Percentiles rank a stretch among this genome's conserved stretches.
phyloP scores from a whole-genome alignment of 92 coral and sea anemone genomes.

The Pocillopora grandis region DNA sequence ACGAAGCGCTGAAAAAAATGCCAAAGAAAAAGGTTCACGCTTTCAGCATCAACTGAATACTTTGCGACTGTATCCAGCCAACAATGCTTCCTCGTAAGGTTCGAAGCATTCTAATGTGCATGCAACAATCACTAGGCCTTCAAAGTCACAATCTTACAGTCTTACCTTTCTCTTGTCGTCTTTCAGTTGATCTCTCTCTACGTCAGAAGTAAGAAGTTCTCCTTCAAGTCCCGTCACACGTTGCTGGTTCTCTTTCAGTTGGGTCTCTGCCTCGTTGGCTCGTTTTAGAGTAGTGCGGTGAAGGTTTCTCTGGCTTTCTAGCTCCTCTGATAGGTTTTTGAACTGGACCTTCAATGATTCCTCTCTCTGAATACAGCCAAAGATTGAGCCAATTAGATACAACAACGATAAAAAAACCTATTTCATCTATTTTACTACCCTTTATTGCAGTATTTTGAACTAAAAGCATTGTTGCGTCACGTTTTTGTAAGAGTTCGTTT shows the following conservation, averaged over 20 bases:
- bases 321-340: constrained; percentile 85
- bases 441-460: too few species aligned
- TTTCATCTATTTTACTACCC: not conserved
- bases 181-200: constrained; percentile 90
- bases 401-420: not conserved
- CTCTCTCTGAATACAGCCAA: constrained; percentile 57
- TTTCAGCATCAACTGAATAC: too few species aligned
- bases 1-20: not conserved
- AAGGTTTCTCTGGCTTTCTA: constrained; percentile 91
- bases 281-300: constrained; percentile 93
- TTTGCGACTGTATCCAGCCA: too few species aligned
- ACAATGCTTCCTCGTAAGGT: too few species aligned
- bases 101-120: too few species aligned
- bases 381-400: not conserved
- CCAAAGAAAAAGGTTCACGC: not conserved
- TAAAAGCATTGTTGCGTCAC: too few species aligned
- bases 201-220: constrained; percentile 90
- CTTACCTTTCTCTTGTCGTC: constrained; percentile 92
- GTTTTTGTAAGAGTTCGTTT: too few species aligned
- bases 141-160: not conserved
- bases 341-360: constrained; percentile 78
- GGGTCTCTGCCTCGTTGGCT: constrained; percentile 92
- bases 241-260: constrained; percentile 80
- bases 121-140: too few species aligned
- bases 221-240: constrained; percentile 94